Conservation (phyloP, 2,797 vertebrate genomes). For the Lindbergichthys nudifrons region DNA sequence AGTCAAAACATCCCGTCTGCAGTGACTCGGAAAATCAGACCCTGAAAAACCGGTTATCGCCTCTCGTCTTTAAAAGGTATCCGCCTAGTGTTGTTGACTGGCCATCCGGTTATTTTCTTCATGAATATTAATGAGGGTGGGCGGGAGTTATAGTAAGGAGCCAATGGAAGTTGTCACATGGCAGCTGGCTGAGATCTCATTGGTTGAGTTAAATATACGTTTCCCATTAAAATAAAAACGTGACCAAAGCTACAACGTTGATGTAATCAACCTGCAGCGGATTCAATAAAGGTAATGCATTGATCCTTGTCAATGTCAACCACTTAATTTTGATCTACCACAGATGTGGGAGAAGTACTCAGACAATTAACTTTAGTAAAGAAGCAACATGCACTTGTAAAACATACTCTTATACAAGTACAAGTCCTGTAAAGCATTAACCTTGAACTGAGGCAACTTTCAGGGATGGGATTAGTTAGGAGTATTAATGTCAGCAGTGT, state of each 20-base stretch:
- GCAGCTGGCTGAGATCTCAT: constrained; percentile 1
- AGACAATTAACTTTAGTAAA: too few species aligned
- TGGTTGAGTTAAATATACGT: constrained; percentile 64
- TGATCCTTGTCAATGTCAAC: fast-evolving
- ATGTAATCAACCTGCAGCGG: neutral
- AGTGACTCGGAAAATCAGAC: constrained; percentile 4
- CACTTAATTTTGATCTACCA: neutral
- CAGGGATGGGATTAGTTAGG: too few species aligned
- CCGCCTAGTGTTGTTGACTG: constrained; percentile 39
- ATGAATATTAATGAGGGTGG: constrained; percentile 51
- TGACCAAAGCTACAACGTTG: constrained; percentile 3
- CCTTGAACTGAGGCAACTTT: too few species aligned
- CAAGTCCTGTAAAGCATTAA: too few species aligned
- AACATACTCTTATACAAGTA: too few species aligned
- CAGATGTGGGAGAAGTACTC: too few species aligned
- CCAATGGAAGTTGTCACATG: constrained; percentile 8
- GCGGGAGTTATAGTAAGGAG: neutral
- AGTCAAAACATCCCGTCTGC: fast-evolving
- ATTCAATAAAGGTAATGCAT: too few species aligned
- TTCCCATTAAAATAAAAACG: constrained; percentile 6
- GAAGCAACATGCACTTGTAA: too few species aligned
- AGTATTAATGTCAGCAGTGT: neutral
- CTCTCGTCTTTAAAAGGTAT: neutral
- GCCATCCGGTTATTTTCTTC: neutral
- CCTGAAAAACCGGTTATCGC: neutral